phyloP scores from a whole-genome alignment of 2,797 vertebrate genomes.

The Adelosebastes latens region DNA sequence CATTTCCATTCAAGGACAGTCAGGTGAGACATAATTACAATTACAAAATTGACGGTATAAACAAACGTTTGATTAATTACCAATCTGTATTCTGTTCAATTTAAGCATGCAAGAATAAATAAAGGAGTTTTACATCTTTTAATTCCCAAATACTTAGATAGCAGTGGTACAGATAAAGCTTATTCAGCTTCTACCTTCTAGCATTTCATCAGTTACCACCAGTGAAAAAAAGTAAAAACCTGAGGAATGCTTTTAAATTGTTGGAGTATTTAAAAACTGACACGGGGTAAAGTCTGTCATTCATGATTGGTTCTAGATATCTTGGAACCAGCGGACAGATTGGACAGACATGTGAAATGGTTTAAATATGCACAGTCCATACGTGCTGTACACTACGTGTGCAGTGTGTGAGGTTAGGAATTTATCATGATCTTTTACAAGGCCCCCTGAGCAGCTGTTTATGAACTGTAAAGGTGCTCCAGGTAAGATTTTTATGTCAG shows the following conservation, averaged over 20 bases:
- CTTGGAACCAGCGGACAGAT: not conserved
- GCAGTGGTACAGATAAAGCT: not conserved
- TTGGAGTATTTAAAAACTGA: not conserved
- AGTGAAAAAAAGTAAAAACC: not conserved
- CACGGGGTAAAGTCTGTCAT: not conserved
- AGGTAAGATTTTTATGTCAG: constrained; percentile 6
- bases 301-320: not conserved
- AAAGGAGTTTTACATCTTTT: not conserved
- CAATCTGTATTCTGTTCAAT: too few relatives aligned
- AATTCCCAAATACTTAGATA: not conserved
- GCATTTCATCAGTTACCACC: not conserved
- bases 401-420: constrained; percentile 18
- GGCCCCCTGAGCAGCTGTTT: constrained; percentile 26
- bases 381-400: not conserved
- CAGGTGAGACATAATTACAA: not conserved
- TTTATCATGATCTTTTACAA: constrained; percentile 44
- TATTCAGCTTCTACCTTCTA: too few relatives aligned
- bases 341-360: not conserved
- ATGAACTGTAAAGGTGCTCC: constrained; percentile 19
- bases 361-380: not conserved
- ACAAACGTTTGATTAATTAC: not conserved
- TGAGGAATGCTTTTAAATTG: not conserved
- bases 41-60: too few relatives aligned
- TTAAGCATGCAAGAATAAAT: not conserved
- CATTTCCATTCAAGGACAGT: not conserved